Percentiles rank a stretch among this genome's conserved stretches.
Evolutionary conservation across 2,888 invertebrate species (phyloP).

Genomic region (Pomacea canaliculata): DNA sequence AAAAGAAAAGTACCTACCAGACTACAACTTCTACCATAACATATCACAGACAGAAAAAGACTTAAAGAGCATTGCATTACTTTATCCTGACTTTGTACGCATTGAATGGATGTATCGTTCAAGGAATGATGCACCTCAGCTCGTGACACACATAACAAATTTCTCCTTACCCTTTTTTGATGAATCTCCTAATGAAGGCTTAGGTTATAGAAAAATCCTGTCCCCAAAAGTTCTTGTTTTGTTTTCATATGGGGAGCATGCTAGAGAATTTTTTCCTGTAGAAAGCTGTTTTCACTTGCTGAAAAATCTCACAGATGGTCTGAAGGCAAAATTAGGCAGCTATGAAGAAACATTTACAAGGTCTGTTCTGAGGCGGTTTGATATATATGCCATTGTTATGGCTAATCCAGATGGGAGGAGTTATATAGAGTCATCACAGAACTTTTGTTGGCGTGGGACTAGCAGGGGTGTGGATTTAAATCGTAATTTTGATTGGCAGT

Average conservation of each 20-base stretch:
- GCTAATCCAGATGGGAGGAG: conserved; percentile 66
- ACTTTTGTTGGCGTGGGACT: conserved; percentile 68
- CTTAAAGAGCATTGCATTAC: conserved; percentile 41
- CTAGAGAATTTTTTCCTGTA: conserved; percentile 65
- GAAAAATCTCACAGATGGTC: conserved; percentile 50
- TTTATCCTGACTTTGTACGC: conserved; percentile 47
- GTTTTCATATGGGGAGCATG: conserved; percentile 66
- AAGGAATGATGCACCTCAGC: conserved; percentile 45
- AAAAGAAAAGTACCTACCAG: conserved; percentile 58
- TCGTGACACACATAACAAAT: conserved; percentile 57
- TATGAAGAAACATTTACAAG: conserved; percentile 37
- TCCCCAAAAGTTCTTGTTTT: conserved; percentile 51
- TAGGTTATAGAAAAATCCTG: not conserved
- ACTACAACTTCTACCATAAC: conserved; percentile 62
- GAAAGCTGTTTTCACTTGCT: conserved; percentile 61
- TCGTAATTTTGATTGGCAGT: conserved; percentile 68
- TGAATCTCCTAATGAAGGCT: not conserved
- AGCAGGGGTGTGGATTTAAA: conserved; percentile 66
- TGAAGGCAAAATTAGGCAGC: conserved; percentile 20
- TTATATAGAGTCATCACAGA: conserved; percentile 54
- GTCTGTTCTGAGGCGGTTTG: conserved; percentile 50
- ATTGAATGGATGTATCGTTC: conserved; percentile 49
- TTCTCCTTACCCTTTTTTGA: conserved; percentile 37
- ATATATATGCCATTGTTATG: conserved; percentile 60
- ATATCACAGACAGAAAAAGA: conserved; percentile 39